Percentiles rank a stretch among this genome's conserved stretches.
These are phyloP conservation scores for Zaprionus inermis DNA, from an alignment of 1,140 invertebrate genomes.

Conservation along the genomic window DNA sequence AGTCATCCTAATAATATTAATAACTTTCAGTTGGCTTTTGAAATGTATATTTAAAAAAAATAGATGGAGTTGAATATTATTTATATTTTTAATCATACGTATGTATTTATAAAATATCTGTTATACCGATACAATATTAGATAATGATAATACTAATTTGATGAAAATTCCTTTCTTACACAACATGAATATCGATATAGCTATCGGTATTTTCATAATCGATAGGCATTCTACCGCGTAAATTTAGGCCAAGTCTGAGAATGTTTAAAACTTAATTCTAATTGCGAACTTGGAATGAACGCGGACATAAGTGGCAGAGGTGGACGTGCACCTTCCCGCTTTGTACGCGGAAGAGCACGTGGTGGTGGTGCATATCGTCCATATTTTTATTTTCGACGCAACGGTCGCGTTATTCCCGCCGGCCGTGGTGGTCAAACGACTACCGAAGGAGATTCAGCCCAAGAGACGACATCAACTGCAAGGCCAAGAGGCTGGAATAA, in stretches of 20 bases:
- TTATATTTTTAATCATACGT: background rate
- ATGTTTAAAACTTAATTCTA: conserved; percentile 8
- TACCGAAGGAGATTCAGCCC: background rate
- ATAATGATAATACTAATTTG: too few species aligned
- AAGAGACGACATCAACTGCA: background rate
- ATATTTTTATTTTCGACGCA: conserved; percentile 76
- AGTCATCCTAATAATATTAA: too few species aligned
- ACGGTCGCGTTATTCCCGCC: conserved; percentile 73
- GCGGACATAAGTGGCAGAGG: conserved; percentile 37
- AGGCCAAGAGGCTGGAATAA: conserved; percentile 55
- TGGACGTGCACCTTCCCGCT: conserved; percentile 53
- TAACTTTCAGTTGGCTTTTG: too few species aligned
- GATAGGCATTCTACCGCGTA: conserved; percentile 33
- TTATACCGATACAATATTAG: too few species aligned
- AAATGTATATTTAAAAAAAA: too few species aligned
- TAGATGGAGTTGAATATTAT: background rate
- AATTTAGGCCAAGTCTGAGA: background rate
- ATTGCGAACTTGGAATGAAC: conserved; percentile 38
- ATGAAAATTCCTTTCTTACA: too few species aligned
- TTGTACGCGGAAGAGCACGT: conserved; percentile 62
- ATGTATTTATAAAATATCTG: background rate
- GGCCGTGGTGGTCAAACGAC: conserved; percentile 37
- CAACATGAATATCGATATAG: background rate
- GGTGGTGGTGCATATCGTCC: conserved; percentile 67
- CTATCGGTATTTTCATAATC: background rate